These are phyloP conservation scores for Muscicapa adusta DNA, from an alignment of 2,113 vertebrate species.

Conservation along the genomic window DNA sequence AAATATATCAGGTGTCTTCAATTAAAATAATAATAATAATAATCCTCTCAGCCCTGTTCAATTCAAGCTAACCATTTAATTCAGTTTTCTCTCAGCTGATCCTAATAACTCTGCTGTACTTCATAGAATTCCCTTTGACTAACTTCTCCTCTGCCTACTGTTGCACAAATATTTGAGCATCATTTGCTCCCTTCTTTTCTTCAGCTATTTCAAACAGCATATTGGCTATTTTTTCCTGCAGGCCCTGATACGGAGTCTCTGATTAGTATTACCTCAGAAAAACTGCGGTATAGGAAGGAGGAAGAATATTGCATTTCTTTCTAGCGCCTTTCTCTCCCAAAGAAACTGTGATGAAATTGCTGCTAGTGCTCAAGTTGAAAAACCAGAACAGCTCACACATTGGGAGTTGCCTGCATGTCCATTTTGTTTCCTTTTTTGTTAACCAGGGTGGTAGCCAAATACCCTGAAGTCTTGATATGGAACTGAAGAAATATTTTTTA, in stretches of 20 bases:
- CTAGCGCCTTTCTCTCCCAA: not conserved
- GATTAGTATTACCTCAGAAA: not conserved
- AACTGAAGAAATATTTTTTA: not conserved
- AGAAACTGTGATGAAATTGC: not conserved
- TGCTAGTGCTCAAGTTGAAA: not conserved
- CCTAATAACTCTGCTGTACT: not conserved
- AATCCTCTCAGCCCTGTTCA: not conserved
- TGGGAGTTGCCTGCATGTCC: not conserved
- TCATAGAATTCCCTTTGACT: not conserved
- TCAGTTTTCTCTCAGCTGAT: not conserved
- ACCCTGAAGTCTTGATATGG: not conserved
- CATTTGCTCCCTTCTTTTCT: not conserved
- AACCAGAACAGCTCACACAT: not conserved
- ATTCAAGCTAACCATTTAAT: constrained; percentile 9
- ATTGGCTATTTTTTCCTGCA: not conserved
- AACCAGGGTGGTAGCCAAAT: not conserved
- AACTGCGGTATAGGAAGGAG: not conserved
- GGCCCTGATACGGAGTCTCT: not conserved
- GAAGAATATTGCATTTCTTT: not conserved
- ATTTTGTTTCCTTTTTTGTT: not conserved
- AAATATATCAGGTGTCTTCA: constrained; percentile 35
- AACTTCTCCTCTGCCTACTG: not conserved
- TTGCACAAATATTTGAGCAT: not conserved
- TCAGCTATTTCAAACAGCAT: not conserved
- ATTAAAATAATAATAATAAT: constrained; percentile 28